Evolutionary conservation across 92 coral and sea anemone species (phyloP).

Genomic region (Parazoanthus swiftii): DNA sequence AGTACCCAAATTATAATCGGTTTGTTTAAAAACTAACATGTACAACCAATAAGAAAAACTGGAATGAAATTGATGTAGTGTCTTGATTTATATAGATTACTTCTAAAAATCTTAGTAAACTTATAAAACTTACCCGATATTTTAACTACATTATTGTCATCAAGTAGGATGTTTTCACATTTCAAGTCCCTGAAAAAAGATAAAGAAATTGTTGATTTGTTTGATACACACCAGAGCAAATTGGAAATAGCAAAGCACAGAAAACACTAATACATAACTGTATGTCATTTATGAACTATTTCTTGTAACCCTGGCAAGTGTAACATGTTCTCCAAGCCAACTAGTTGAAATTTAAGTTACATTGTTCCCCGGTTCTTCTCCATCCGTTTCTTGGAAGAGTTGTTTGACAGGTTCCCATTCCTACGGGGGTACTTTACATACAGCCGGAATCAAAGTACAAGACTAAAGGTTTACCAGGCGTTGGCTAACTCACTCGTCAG

Average conservation of each 20-base stretch:
- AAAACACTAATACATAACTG: neutral
- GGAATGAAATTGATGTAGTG: neutral
- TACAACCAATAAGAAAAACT: no score
- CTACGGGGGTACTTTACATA: no score
- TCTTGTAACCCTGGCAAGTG: no score
- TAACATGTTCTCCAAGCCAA: neutral
- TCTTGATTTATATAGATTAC: neutral
- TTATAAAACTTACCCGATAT: slow-evolving; percentile 68
- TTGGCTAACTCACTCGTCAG: neutral
- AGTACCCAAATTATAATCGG: neutral
- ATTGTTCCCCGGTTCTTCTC: neutral
- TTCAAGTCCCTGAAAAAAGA: slow-evolving; percentile 78
- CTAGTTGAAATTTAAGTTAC: neutral
- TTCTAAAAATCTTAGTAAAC: no score
- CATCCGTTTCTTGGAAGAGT: no score
- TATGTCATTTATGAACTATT: neutral
- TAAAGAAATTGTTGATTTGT: neutral
- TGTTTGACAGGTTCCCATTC: no score
- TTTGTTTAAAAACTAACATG: neutral
- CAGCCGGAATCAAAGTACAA: no score
- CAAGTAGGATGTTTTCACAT: slow-evolving; percentile 93
- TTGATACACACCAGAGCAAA: neutral
- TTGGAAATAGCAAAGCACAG: neutral
- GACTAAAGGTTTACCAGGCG: neutral
- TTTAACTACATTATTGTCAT: slow-evolving; percentile 83